These are phyloP conservation scores for Hermetia illucens DNA, from an alignment of 1,140 invertebrate genomes.

Conservation along the genomic window DNA sequence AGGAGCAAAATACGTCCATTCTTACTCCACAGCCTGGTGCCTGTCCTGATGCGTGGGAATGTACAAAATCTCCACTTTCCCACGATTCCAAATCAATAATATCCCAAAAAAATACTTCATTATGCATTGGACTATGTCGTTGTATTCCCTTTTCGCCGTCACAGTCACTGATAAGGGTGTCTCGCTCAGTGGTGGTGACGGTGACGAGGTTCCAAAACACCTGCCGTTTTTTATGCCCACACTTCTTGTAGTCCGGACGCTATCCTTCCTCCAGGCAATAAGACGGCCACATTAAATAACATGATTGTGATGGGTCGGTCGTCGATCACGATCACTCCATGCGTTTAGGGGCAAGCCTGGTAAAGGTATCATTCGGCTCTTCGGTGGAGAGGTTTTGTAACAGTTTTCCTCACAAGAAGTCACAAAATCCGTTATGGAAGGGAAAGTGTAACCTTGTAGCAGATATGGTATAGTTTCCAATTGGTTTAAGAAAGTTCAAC, in stretches of 20 bases:
- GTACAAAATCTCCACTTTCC: slow-evolving; percentile 7
- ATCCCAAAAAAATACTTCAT: background rate
- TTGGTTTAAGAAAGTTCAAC: too few species aligned
- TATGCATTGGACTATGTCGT: background rate
- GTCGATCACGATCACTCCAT: too few species aligned
- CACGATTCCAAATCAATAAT: slow-evolving; percentile 2
- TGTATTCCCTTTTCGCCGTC: background rate
- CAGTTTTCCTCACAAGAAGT: too few species aligned
- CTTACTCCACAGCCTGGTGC: too few species aligned
- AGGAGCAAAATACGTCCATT: too few species aligned
- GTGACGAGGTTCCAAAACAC: background rate
- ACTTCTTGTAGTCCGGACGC: background rate
- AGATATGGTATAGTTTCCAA: too few species aligned
- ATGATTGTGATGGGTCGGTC: background rate
- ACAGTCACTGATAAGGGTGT: background rate
- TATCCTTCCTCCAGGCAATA: background rate
- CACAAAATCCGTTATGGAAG: too few species aligned
- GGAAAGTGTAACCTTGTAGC: too few species aligned
- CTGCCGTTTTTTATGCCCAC: background rate
- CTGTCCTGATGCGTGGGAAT: slow-evolving; percentile 11
- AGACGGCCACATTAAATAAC: background rate
- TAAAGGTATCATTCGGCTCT: too few species aligned
- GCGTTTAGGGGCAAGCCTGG: too few species aligned
- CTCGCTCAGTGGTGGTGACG: background rate
- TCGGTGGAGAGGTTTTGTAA: too few species aligned